Evolutionary conservation across 2,113 vertebrate genomes (phyloP), one percentile per base, ranked within the genome.

Genomic region (Podiceps cristatus): DNA sequence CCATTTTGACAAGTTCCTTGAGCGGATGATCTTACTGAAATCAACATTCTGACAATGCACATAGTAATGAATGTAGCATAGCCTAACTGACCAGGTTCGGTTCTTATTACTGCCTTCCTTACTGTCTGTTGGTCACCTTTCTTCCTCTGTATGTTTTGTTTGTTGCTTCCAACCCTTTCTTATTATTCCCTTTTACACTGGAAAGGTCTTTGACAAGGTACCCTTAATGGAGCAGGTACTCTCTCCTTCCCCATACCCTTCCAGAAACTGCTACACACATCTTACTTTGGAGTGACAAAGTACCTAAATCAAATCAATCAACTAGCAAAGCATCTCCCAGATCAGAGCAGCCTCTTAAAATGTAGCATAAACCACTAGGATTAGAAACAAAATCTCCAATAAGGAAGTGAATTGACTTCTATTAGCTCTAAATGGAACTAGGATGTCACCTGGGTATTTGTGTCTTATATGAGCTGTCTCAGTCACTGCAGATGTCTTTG

Each of bases 61-160:
- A 2, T 55, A 42, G 29, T 16, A 8, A 33, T 80, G 14, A 7
- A 17, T 7, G 2, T 55, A 42, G 29, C 19, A 37, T 49, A 23
- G 5, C 2, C 2, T 55, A n/a, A 49, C 68, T 62, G 75, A 68
- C 7, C 18, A 28, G 40, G 14, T 62, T 45, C 23, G 4, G 24
- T 35, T 67, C 33, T 59, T 52, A n/a, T 40, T 86, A 18, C 17
- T 42, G 25, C 49, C 60, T n/a, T n/a, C 25, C 10, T 80, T 68
- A 60, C 1, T 1, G 0, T 35, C 68, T 49, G 13, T 68, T 1
- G 0, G 18, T 42, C 40, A 62, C 31, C 8, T 73, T 80, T 80
- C 35, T 75, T 49, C 18, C 20, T 55, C 20, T 55, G 3, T 55
- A 22, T 37, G 28, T 31, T 53, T 72, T 73, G 18, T 53, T 67